Evolutionary conservation across 2,888 invertebrate species (phyloP), one percentile per base, ranked within the genome.

Genomic region (Epicampocera succincta): DNA sequence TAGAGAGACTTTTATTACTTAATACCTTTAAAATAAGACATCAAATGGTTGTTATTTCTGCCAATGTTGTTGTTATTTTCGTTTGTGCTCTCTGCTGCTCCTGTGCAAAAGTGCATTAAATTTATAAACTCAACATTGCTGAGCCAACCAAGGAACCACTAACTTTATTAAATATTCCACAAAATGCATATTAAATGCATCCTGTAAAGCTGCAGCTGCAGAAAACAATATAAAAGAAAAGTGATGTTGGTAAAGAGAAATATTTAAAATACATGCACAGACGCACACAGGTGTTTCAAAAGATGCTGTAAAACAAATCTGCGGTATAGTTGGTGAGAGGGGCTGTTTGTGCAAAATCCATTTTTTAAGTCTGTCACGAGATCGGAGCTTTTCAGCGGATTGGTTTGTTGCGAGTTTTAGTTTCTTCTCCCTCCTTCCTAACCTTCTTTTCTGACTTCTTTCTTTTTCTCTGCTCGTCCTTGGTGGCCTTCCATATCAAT

Each of bases 151-250:
- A 54, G 21, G 60, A 83, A 85, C 86, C 81, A 77, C 80, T 81
- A 83, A 83, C 68, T 87, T 87, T 88, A 88, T 88, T 87, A 88
- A 88, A 88, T 88, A 88, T 87, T 87, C 88, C 87, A 87, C 87
- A 87, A 88, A 88, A 88, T 88, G 87, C 88, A 88, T 88, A 88
- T 88, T 88, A 88, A 88, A 88, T 88, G 88, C 89, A 87, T 87
- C 87, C 87, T 86, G 86, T 78, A 76, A 83, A 69, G 54, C 68
- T 68, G 9, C 17, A 29, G 25, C 44, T 29, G 25, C 54, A 19
- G 15, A 60, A 33, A 9, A 33, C 33, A 33, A 5, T 3, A 25
- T 8, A 33, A 58, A 73, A 65, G 25, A 44, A 38, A 42, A 54
- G 79, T 79, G 79, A 60, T 40, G 71, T 52, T 68, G 63, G 19